Percentiles rank a stretch among this genome's conserved stretches.
phyloP scores from a whole-genome alignment of 2,113 vertebrate species.

The Phrynosoma platyrhinos region DNA sequence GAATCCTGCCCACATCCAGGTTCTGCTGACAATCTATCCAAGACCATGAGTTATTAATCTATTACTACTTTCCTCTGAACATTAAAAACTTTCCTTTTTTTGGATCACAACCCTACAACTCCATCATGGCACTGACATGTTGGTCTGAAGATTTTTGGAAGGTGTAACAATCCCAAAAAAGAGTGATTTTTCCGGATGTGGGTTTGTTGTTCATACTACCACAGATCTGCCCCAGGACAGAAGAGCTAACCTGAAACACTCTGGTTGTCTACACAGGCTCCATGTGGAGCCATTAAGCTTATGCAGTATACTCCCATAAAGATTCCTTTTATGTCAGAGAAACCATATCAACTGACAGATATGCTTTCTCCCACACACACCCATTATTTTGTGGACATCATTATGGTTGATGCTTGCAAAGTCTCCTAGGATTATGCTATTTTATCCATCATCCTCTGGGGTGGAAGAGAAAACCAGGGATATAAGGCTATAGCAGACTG shows the following conservation, averaged over 20 bases:
- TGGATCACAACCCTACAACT: too few relatives aligned
- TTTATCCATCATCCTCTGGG: not conserved
- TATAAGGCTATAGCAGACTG: not conserved
- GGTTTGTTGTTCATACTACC: not conserved
- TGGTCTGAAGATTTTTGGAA: too few relatives aligned
- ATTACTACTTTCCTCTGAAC: too few relatives aligned
- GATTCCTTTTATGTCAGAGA: not conserved
- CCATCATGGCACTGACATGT: too few relatives aligned
- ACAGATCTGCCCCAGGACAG: not conserved
- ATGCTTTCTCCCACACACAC: too few relatives aligned
- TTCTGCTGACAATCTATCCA: not conserved
- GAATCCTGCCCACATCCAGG: not conserved
- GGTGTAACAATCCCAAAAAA: not conserved
- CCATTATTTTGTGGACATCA: not conserved
- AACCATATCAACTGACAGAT: not conserved
- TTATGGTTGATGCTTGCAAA: not conserved
- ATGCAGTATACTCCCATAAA: not conserved
- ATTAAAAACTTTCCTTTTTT: too few relatives aligned
- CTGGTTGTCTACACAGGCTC: not conserved
- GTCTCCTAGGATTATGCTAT: not conserved
- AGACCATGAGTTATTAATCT: not conserved
- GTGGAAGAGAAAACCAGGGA: not conserved
- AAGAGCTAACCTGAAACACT: not conserved
- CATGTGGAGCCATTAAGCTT: not conserved
- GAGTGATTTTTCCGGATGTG: not conserved